Evolutionary conservation across 1,140 invertebrate genomes (phyloP), one percentile per base, ranked within the genome.

Genomic region (Colletes gigas): DNA sequence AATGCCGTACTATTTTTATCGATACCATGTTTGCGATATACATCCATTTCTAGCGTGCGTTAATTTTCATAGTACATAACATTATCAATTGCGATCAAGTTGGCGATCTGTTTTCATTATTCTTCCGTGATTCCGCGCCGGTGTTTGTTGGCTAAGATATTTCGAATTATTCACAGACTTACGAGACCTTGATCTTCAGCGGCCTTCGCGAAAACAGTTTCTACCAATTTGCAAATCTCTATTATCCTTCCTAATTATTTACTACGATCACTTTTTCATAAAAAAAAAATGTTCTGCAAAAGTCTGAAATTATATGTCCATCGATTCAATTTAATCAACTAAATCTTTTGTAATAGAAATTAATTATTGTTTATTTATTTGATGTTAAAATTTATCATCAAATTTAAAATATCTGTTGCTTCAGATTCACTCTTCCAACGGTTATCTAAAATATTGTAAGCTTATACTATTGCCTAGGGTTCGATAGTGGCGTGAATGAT

Each of bases 1-100:
- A 92, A 93, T 92, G 86, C 89, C 90, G 85, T 84, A 90, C 81
- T 92, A 93, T 92, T 93, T 93, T 89, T 89, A 92, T 88, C 91
- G 78, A 89, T 90, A 84, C 78, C 72, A 71, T 78, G 70, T 86
- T 87, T 81, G 77, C 81, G 44, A 78, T 85, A 85, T 78, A 82
- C 67, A 84, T 83, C 67, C 66, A 82, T 85, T 70, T 85, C 21
- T 21, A 62, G n/a, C 50, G 54, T 57, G 47, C 50, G 75, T 67
- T 10, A 55, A 76, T 87, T 39, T 79, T 59, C 15, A 5, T 9
- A 1, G 6, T 0, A 70, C 5, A 10, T 63, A 30, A 30, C 30
- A 62, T 44, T 17, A 57, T n/a, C 59, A 57, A 78, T 66, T 71
- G 21, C 19, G 47, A 57, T 65, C 30, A 10, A 9, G 21, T 9